Evolutionary conservation across 2,888 invertebrate species (phyloP).

Genomic region (Xanthia togata): DNA sequence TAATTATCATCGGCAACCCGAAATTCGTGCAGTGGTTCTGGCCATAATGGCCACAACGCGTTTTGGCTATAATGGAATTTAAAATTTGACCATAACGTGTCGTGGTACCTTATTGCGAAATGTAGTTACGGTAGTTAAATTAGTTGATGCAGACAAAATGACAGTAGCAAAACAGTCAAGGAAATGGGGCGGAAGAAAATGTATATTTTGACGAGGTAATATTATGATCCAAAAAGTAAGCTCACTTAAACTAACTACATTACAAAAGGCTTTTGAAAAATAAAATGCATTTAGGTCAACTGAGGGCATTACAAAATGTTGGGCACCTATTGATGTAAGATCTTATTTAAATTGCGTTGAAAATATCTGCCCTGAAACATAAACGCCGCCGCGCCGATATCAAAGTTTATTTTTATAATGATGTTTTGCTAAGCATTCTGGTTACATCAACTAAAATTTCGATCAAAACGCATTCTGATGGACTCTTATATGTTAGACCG

Average conservation of each 20-base stretch:
- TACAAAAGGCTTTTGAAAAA: too few species aligned
- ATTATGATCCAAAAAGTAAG: background rate
- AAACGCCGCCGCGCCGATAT: background rate
- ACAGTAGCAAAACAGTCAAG: background rate
- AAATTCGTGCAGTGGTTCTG: constrained; percentile 51
- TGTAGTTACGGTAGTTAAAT: constrained; percentile 13
- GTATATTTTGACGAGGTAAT: background rate
- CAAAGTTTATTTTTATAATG: background rate
- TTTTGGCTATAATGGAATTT: constrained; percentile 32
- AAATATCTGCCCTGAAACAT: background rate
- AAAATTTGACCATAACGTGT: constrained; percentile 49
- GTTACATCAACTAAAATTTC: constrained; percentile 33
- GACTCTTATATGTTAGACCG: too few species aligned
- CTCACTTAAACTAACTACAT: background rate
- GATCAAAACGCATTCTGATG: background rate
- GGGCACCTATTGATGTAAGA: background rate
- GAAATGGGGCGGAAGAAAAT: background rate
- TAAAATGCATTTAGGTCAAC: background rate
- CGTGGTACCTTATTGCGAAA: constrained; percentile 42
- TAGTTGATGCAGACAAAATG: constrained; percentile 44
- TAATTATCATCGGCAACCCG: constrained; percentile 44
- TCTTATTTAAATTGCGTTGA: background rate
- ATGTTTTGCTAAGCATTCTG: constrained; percentile 13
- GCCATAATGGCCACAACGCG: constrained; percentile 52
- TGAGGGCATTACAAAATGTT: background rate